Conservation (phyloP, 2,888 invertebrate species). For the Trissoscelio sp. region DNA sequence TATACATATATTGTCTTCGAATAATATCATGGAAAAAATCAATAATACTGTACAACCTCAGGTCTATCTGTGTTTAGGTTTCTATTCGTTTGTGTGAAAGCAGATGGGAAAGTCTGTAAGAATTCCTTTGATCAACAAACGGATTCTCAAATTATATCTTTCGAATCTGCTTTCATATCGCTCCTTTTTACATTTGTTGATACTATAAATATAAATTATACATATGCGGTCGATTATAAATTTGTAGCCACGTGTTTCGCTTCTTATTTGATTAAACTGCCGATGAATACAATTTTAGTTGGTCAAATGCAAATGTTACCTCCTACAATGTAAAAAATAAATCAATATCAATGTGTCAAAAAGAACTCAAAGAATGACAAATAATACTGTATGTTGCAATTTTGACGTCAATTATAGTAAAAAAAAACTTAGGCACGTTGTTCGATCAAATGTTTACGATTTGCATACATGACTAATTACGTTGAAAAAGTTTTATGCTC, state of each 20-base stretch:
- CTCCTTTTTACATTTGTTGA: conserved; percentile 8
- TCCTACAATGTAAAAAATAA: conserved; percentile 18
- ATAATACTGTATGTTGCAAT: too few species aligned
- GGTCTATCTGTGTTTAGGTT: too few species aligned
- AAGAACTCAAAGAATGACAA: background rate
- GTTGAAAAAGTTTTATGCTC: background rate
- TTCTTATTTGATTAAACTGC: conserved; percentile 45
- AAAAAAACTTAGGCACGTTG: conserved; percentile 18
- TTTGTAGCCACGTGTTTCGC: conserved; percentile 24
- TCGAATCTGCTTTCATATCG: too few species aligned
- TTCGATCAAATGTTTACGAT: background rate
- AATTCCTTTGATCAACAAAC: background rate
- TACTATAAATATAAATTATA: conserved; percentile 44
- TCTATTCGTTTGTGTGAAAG: background rate
- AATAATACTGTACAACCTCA: conserved; percentile 57
- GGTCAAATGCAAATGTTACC: conserved; percentile 5
- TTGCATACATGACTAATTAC: conserved; percentile 2
- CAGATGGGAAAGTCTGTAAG: background rate
- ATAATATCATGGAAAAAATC: conserved; percentile 40
- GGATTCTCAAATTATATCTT: too few species aligned
- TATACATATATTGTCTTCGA: conserved; percentile 68
- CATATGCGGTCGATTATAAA: conserved; percentile 48
- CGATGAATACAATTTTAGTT: conserved; percentile 36
- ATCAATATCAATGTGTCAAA: background rate
- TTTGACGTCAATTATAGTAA: background rate